Base-by-base conservation (phyloP, 2,113 vertebrate genomes). In the Corythaeola cristata region DNA sequence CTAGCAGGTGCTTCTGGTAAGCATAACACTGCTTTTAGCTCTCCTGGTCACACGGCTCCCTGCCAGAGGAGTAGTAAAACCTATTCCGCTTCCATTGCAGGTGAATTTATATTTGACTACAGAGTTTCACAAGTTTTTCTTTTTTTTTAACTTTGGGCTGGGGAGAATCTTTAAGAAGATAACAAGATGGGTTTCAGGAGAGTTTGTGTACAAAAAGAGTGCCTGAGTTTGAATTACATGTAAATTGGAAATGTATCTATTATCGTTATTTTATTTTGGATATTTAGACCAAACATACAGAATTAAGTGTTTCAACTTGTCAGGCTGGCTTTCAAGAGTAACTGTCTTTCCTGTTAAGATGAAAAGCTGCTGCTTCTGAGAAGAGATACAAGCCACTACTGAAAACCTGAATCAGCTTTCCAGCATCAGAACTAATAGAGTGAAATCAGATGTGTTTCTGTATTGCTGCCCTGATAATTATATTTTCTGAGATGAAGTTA, bases 301-400 rank as follows among this genome's bases (percentile, higher is more conserved):
- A 90, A 87, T 77, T 11, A 19, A 90, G 37, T 62, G 17, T 86
- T 78, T 49, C 50, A 62, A 22, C 24, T 76, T 90, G 27, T 64
- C 58, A 67, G 75, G 24, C 60, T 78, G 33, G 27, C 86, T 91
- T 93, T 91, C 67, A 63, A 5, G 7, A 85, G 37, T 44, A 80
- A n/a, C 62, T 85, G 73, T 50, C 59, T 77, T 50, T 89, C 50
- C 26, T 27, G 32, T 85, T 72, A 74, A 95, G 75, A 75, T 45
- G 53, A 94, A 88, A 97, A 96, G 60, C 79, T 93, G 66, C 53
- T 71, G 63, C 45, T 85, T 94, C 37, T 64, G 28, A 90, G 44
- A 62, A 79, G 64, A 88, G 35, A 32, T 20, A 60, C 6, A 14
- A 96, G 56, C 44, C 4, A 27, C 47, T 69, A 64, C 64, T 85